phyloP scores from a whole-genome alignment of 2,797 vertebrate genomes.

The Notolabrus celidotus region DNA sequence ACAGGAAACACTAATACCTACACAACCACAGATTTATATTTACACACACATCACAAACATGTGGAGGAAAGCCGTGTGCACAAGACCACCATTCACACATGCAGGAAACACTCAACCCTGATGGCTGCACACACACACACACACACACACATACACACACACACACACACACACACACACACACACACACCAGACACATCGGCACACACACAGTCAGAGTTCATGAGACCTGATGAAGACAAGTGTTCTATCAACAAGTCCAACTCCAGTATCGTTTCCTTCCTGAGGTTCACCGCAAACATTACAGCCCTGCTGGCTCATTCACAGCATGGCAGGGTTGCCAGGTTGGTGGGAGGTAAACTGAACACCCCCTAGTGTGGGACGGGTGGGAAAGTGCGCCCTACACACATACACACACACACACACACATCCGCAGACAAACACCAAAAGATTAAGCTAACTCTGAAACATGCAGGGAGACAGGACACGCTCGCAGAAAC shows the following conservation, averaged over 20 bases:
- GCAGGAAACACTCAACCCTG: constrained; percentile 53
- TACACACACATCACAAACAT: constrained; percentile 54
- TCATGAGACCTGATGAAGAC: constrained; percentile 62
- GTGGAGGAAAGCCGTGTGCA: constrained; percentile 44
- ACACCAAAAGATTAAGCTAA: constrained; percentile 10
- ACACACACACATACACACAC: neutral
- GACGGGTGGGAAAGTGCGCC: neutral
- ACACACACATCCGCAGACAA: neutral
- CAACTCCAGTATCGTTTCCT: constrained; percentile 68
- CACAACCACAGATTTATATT: constrained; percentile 54
- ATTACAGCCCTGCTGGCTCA: constrained; percentile 40
- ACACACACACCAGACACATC: neutral
- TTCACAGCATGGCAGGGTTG: constrained; percentile 28
- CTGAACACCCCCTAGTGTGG: neutral
- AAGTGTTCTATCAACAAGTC: constrained; percentile 65
- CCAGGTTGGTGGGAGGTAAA: constrained; percentile 46
- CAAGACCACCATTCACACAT: constrained; percentile 59
- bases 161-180: neutral
- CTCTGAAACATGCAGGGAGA: constrained; percentile 17
- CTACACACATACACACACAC: neutral
- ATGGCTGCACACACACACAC: neutral
- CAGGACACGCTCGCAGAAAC: constrained; percentile 23
- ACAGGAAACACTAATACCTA: constrained; percentile 63
- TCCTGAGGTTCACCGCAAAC: constrained; percentile 73
- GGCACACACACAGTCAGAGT: neutral